Evolutionary conservation across 1,140 invertebrate genomes (phyloP), one percentile per base, ranked within the genome.

Genomic region (Chlorops oryzae): DNA sequence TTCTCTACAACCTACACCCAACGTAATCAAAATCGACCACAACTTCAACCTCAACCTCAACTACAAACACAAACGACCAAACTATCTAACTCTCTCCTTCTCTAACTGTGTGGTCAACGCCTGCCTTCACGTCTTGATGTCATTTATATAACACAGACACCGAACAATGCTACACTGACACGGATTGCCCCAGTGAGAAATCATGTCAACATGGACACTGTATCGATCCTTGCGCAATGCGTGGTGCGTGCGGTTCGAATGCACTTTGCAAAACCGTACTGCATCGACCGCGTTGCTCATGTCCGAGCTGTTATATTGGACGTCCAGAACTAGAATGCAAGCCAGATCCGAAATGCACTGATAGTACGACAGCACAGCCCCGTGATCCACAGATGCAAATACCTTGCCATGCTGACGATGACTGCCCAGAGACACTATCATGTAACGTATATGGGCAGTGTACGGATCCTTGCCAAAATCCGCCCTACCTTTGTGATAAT

Each of bases 121-220:
- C 40, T 51, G 49, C 55, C 32, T 34, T 56, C 47, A 51, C 55
- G 42, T 28, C 37, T 41, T 27, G n/a, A n/a, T n/a, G n/a, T n/a
- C n/a, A n/a, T n/a, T n/a, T n/a, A n/a, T n/a, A n/a, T n/a, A n/a
- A n/a, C n/a, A 57, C 82, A 90, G 88, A 88, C 78, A 85, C 84
- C 65, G 65, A 69, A 78, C 85, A 90, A 82, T 94, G 91, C 78
- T 85, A 85, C 75, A 86, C 83, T 73, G 88, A 94, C 80, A 80
- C 81, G 77, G 89, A 92, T 76, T 95, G 92, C 78, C 82, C 88
- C 54, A 84, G 86, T 75, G 88, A 92, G 74, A 88, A 90, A 78
- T 87, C 88, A 68, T 95, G 92, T 80, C 83, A 91, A 73, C 85
- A 87, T 75, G 80, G 81, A 66, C 78, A 85, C 73, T 95, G 92